Evolutionary conservation across 2,888 invertebrate species (phyloP), one percentile per base, ranked within the genome.

Genomic region (Arctia plantaginis): DNA sequence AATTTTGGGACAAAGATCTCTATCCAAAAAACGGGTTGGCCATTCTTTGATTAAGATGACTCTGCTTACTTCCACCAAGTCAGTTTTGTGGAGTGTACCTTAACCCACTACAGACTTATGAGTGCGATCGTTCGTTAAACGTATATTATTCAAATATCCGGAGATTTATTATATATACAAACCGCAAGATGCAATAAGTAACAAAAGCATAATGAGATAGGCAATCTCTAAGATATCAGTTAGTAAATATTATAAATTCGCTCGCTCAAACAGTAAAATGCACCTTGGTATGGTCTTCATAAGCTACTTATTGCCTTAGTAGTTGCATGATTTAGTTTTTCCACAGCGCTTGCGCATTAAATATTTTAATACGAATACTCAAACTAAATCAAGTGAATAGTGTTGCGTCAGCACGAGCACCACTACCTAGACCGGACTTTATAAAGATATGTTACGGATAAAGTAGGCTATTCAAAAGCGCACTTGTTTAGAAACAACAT

Each of bases 201-300:
- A 55, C 10, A n/a, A n/a, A 55, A 55, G 23, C 7, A 10, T 20
- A 55, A 12, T 12, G n/a, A 55, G n/a, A 55, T 55, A 55, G 23
- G n/a, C 51, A n/a, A 55, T n/a, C 12, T 55, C 10, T 35, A 55
- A 3, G 23, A 23, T n/a, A 55, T n/a, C 51, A 10, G 51, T 23
- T 55, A n/a, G 51, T n/a, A 51, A 39, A n/a, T 66, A 23, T 18
- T 27, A 30, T 23, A 18, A 27, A 66, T 65, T 74, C 70, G 77
- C 80, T 80, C 69, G 65, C 51, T 69, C 69, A 30, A 39, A 59
- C 33, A 68, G 2, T 71, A 67, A 39, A 70, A 64, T 44, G 51
- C 64, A 51, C 39, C 33, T 47, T 47, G 27, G 27, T 30, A 23
- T 33, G 64, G 35, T 73, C 23, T 64, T 64, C 64, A 27, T 62